phyloP scores from a whole-genome alignment of 2,113 vertebrate genomes.

The Cynocephalus volans region DNA sequence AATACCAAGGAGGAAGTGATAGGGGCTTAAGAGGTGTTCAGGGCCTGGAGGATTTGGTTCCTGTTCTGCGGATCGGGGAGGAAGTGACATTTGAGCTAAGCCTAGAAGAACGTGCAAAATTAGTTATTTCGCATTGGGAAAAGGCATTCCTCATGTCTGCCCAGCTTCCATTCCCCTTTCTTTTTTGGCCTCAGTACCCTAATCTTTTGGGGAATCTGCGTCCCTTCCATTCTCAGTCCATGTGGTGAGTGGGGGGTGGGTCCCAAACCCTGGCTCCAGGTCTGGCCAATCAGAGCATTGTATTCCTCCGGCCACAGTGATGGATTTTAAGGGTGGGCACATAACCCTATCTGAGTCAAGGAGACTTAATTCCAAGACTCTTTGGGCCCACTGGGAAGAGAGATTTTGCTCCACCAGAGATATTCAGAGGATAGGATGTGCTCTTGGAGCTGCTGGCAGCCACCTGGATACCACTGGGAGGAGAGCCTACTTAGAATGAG shows the following conservation, averaged over 20 bases:
- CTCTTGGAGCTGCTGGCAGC: neutral
- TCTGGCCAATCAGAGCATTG: neutral
- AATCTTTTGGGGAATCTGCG: neutral
- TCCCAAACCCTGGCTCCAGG: neutral
- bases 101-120: neutral
- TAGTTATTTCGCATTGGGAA: rapidly evolving
- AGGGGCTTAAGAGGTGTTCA: neutral
- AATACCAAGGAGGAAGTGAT: neutral
- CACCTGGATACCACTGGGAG: neutral
- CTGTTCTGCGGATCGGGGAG: neutral
- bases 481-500: neutral
- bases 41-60: neutral
- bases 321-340: neutral
- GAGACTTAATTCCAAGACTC: neutral
- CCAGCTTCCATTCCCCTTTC: rapidly evolving
- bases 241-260: neutral
- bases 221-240: neutral
- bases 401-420: neutral
- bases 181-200: neutral
- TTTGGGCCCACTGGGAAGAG: neutral
- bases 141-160: neutral
- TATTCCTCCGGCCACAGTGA: neutral
- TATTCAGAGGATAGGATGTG: neutral
- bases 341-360: neutral
- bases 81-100: neutral